These are phyloP conservation scores for Caenorhabditis uteleia DNA, from an alignment of 2,888 invertebrate genomes.

Conservation along the genomic window DNA sequence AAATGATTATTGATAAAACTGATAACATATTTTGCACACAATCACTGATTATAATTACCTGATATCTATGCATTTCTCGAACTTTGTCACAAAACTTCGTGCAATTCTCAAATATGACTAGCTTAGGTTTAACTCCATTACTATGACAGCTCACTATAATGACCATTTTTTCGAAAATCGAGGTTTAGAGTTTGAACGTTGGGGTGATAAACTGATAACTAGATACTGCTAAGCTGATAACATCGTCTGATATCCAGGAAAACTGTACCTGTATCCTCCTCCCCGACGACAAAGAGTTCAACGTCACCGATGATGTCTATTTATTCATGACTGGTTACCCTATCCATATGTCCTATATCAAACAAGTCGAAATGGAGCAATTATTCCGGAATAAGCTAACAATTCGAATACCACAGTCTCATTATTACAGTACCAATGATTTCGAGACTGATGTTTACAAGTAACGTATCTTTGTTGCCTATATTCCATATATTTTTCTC, in stretches of 20 bases:
- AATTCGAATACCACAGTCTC: constrained; percentile 27
- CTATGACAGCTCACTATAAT: too few relatives aligned
- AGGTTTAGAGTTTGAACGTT: neutral
- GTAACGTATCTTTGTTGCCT: neutral
- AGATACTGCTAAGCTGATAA: neutral
- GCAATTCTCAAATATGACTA: too few relatives aligned
- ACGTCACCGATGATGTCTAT: constrained; percentile 41
- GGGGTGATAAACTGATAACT: neutral
- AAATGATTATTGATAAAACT: too few relatives aligned
- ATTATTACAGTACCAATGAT: constrained; percentile 24
- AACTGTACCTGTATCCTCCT: constrained; percentile 46
- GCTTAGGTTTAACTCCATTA: too few relatives aligned
- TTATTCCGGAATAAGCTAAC: constrained; percentile 37
- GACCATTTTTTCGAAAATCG: too few relatives aligned
- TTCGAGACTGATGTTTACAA: constrained; percentile 23
- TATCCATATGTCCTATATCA: constrained; percentile 38
- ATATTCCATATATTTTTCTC: neutral
- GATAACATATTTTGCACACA: too few relatives aligned
- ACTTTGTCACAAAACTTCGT: too few relatives aligned
- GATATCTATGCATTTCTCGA: too few relatives aligned
- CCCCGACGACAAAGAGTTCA: constrained; percentile 22
- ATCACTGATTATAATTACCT: too few relatives aligned
- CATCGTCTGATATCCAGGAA: constrained; percentile 13
- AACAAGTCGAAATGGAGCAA: constrained; percentile 11
- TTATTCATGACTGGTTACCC: constrained; percentile 42